Evolutionary conservation across 2,797 vertebrate species (phyloP), one percentile per base, ranked within the genome.

Genomic region (Hydrolagus colliei): DNA sequence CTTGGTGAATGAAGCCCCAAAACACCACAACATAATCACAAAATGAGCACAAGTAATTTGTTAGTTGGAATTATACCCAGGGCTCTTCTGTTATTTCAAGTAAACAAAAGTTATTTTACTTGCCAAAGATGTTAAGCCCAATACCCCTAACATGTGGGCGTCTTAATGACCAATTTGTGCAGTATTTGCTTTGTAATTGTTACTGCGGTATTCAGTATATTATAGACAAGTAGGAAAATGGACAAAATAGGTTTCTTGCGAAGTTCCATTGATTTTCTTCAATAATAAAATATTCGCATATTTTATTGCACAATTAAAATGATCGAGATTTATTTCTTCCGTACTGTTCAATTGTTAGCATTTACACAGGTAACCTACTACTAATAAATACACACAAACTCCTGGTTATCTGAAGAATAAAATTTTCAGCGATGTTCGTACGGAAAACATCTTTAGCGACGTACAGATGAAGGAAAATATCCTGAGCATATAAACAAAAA

Each of bases 401-500:
- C 9, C 1, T 52, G 18, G 16, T 84, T 80, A 80, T 27, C 20
- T 32, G 78, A 80, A 12, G 32, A n/a, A 65, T 80, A 65, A 80
- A 84, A 67, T 71, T 52, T 84, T 68, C 4, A 84, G 9, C 14
- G n/a, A 77, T n/a, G 32, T 84, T 71, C 65, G n/a, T 65, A 80
- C 22, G 63, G 6, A 80, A 27, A 80, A 80, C 62, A 67, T 32
- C 65, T n/a, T 22, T 27, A 84, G 71, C 67, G 65, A 84, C 16
- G 6, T 52, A 52, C 90, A 92, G 91, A 91, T 86, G 91, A 92
- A 93, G 41, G 41, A 18, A 90, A 91, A 86, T 90, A 93, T 93
- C 93, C 93, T 94, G 93, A 95, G 93, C 91, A 92, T 92, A 92
- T 92, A 52, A 93, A 93, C 88, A 93, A 94, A 93, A 91, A 76